phyloP scores from a whole-genome alignment of 2,113 vertebrate species.

The Spheniscus mendiculus region DNA sequence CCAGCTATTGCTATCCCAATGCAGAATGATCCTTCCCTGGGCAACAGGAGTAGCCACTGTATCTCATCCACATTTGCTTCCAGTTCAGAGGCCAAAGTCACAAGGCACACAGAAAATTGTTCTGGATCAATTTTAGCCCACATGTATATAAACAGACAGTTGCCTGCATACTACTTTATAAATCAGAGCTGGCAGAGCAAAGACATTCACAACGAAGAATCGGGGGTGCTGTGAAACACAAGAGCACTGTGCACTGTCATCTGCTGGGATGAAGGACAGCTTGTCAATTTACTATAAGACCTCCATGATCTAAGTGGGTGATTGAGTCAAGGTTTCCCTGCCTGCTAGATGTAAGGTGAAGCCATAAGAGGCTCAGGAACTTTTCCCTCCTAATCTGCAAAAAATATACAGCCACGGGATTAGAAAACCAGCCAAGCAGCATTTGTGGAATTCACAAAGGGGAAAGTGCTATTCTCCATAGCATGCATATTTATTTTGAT shows the following conservation, averaged over 20 bases:
- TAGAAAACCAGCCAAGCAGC: background rate
- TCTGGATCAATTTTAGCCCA: background rate
- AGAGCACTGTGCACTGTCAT: background rate
- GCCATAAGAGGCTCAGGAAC: background rate
- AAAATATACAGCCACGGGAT: background rate
- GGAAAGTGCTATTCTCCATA: background rate
- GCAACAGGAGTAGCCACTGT: background rate
- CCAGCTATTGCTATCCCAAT: background rate
- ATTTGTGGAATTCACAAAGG: background rate
- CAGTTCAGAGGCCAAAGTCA: background rate
- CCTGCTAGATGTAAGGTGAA: background rate
- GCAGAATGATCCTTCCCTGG: background rate
- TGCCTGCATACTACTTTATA: background rate
- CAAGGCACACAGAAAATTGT: background rate
- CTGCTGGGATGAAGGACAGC: background rate
- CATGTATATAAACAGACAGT: background rate
- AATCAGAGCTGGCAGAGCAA: background rate
- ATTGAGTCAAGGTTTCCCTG: background rate
- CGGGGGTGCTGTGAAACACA: background rate
- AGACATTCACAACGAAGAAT: background rate
- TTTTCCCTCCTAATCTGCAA: background rate
- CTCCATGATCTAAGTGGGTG: background rate
- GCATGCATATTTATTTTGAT: constrained; percentile 17
- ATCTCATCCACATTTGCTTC: background rate
- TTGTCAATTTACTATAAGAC: background rate